A percentile compares a stretch with the other conserved stretches of the same genome.
These are phyloP conservation scores for Catocala sponsa DNA, from an alignment of 2,888 invertebrate species.

Conservation along the genomic window DNA sequence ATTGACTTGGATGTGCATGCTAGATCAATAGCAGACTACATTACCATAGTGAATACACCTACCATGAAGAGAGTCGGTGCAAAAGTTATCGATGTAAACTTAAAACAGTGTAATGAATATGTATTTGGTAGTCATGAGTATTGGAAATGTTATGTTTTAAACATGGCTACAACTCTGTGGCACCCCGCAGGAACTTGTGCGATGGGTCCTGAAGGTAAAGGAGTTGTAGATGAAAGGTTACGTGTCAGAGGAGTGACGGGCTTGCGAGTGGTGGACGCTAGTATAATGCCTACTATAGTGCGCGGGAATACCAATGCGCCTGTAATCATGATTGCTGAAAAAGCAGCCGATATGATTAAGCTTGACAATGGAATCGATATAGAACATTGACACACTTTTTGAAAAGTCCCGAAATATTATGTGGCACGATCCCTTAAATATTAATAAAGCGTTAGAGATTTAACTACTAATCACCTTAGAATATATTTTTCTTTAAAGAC, in stretches of 20 bases:
- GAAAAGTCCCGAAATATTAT: too few relatives aligned
- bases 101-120: conserved; percentile 42
- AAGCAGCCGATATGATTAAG: conserved; percentile 88
- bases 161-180: conserved; percentile 89
- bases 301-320: conserved; percentile 90
- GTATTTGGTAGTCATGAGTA: conserved; percentile 51
- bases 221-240: conserved; percentile 62
- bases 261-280: conserved; percentile 89
- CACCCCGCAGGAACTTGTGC: conserved; percentile 64
- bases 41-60: conserved; percentile 52
- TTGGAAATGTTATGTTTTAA: conserved; percentile 59
- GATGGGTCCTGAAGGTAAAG: conserved; percentile 59
- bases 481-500: too few relatives aligned
- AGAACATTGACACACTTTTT: not conserved
- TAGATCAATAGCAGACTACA: conserved; percentile 47
- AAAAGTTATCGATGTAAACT: conserved; percentile 33
- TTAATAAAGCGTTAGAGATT: too few relatives aligned
- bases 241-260: conserved; percentile 84
- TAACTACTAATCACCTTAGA: too few relatives aligned
- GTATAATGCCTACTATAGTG: conserved; percentile 88
- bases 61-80: conserved; percentile 51
- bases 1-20: conserved; percentile 55
- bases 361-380: conserved; percentile 45
- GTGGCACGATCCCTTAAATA: too few relatives aligned
- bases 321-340: conserved; percentile 89